Percentiles rank a stretch among this genome's conserved stretches.
phyloP scores from a whole-genome alignment of 2,888 invertebrate genomes.

The Tupiocoris notatus region DNA sequence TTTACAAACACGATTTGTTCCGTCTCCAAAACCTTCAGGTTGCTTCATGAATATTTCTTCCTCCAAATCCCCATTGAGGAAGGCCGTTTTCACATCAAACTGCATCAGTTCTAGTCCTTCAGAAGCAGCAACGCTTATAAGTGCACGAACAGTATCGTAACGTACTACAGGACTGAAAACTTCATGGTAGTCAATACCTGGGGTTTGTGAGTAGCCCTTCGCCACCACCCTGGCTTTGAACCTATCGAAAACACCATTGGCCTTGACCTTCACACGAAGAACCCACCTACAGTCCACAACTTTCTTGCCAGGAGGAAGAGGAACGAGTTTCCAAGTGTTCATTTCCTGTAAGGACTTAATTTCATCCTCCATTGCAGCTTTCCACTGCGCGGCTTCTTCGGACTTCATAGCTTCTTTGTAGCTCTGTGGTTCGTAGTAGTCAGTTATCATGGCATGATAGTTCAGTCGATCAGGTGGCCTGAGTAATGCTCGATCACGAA shows the following conservation, averaged over 20 bases:
- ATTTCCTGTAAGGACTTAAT: neutral
- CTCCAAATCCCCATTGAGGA: neutral
- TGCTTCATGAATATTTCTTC: slow-evolving; percentile 28
- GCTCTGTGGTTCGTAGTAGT: neutral
- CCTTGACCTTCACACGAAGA: neutral
- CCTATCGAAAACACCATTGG: slow-evolving; percentile 8
- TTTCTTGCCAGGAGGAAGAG: neutral
- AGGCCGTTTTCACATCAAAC: slow-evolving; percentile 7
- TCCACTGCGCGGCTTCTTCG: neutral
- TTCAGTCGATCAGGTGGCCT: neutral
- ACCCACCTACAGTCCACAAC: neutral
- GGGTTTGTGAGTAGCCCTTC: slow-evolving; percentile 4
- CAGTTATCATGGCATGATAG: neutral
- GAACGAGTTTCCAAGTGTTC: neutral
- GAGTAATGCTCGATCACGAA: neutral
- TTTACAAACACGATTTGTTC: slow-evolving; percentile 19
- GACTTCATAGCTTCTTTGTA: slow-evolving; percentile 9
- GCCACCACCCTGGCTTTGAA: slow-evolving; percentile 16
- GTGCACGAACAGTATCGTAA: slow-evolving; percentile 1
- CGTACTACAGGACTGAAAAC: slow-evolving; percentile 3
- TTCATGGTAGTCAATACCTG: slow-evolving; percentile 8
- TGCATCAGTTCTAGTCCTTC: neutral
- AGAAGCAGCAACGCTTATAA: slow-evolving; percentile 5
- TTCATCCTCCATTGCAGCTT: slow-evolving; percentile 1
- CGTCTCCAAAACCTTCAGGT: slow-evolving; percentile 12